A percentile compares a stretch with the other conserved stretches of the same genome.
Conservation (phyloP, 2,113 vertebrate genomes). For the Cygnus buccinator region DNA sequence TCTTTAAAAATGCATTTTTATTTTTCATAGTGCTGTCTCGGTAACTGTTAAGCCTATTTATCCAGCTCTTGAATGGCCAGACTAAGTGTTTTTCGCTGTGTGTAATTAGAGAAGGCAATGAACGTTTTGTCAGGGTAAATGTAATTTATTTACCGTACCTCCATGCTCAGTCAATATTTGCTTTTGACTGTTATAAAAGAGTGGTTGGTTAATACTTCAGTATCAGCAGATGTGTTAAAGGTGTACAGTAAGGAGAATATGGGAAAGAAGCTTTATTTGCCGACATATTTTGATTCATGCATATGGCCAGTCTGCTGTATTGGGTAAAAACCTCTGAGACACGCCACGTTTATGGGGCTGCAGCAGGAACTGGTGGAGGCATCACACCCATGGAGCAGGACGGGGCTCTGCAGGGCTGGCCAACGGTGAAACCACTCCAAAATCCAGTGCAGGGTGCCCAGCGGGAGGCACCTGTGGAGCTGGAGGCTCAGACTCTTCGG, state of each 20-base stretch:
- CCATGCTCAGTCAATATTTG: constrained; percentile 63
- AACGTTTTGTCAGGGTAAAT: constrained; percentile 37
- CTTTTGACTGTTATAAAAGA: constrained; percentile 57
- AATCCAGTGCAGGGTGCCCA: not conserved
- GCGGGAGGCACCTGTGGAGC: not conserved
- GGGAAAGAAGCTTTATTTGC: not conserved
- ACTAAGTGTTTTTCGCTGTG: constrained; percentile 46
- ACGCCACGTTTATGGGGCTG: not conserved
- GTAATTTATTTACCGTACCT: constrained; percentile 64
- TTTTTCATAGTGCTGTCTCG: constrained; percentile 10
- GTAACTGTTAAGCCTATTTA: constrained; percentile 46
- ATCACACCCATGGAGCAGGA: too few species aligned
- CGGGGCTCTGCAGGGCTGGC: not conserved
- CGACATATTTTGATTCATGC: not conserved
- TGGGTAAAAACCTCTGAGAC: not conserved
- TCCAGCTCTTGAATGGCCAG: constrained; percentile 33
- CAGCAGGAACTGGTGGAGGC: too few species aligned
- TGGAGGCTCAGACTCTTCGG: rapidly evolving
- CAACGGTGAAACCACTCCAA: not conserved
- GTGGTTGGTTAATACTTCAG: constrained; percentile 15
- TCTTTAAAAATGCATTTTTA: constrained; percentile 44
- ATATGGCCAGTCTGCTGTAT: not conserved
- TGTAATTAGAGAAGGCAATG: constrained; percentile 64
- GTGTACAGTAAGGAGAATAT: not conserved
- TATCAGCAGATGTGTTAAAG: not conserved